A percentile compares a stretch with the other conserved stretches of the same genome.
Evolutionary conservation across 2,113 vertebrate species (phyloP).

Genomic region (Amphilophus citrinellus): DNA sequence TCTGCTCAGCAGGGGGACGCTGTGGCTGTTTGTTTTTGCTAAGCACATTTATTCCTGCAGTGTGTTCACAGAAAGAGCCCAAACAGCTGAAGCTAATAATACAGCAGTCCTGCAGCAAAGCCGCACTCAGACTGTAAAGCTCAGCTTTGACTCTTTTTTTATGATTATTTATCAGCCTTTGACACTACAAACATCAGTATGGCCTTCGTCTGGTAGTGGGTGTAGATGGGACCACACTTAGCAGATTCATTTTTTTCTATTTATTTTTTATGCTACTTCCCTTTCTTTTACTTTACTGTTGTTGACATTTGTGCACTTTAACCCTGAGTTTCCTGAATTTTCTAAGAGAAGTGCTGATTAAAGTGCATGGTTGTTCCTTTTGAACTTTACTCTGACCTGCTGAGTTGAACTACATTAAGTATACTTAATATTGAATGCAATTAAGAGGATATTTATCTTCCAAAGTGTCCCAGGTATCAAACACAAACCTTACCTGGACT

Average conservation of each 20-base stretch:
- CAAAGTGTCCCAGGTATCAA: not conserved
- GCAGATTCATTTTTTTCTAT: not conserved
- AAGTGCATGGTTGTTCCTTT: not conserved
- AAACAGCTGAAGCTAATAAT: not conserved
- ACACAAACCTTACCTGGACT: constrained; percentile 61
- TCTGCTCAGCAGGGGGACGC: not conserved
- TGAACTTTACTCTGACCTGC: not conserved
- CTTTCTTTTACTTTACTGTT: not conserved
- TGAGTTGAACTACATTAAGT: not conserved
- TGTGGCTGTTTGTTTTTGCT: not conserved
- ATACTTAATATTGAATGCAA: not conserved
- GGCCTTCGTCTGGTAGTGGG: not conserved
- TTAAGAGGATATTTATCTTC: not conserved
- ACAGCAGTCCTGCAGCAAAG: not conserved
- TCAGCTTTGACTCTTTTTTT: not conserved
- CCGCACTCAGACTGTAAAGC: not conserved
- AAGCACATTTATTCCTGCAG: constrained; percentile 10
- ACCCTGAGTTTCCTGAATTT: not conserved
- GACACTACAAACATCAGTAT: not conserved
- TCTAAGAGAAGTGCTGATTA: not conserved
- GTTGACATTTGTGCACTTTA: not conserved
- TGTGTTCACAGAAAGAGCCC: not conserved
- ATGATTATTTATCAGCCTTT: not conserved
- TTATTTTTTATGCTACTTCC: not conserved
- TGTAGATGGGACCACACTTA: not conserved